phyloP scores from a whole-genome alignment of 2,888 invertebrate species.

The Eudemis profundana region DNA sequence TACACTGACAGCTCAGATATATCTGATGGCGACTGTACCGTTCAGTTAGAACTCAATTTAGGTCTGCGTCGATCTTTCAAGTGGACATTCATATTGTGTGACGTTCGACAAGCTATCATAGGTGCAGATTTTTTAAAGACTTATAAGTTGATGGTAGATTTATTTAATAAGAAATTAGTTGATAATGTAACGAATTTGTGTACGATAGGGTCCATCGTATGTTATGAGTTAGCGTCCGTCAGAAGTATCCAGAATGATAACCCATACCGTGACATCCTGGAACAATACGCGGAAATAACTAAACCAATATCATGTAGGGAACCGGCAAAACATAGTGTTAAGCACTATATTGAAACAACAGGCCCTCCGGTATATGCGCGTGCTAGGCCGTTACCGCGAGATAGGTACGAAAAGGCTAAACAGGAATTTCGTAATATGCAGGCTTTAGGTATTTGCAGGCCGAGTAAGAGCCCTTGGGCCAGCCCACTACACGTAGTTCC shows the following conservation, averaged over 20 bases:
- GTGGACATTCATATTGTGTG: constrained; percentile 3
- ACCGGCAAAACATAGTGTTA: not conserved
- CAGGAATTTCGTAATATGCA: not conserved
- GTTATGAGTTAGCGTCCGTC: not conserved
- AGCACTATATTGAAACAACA: not conserved
- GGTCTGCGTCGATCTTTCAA: not conserved
- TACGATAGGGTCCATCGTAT: not conserved
- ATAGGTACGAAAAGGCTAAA: not conserved
- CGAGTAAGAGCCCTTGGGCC: constrained; percentile 39
- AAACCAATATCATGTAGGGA: not conserved
- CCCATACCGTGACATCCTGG: not conserved
- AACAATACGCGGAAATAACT: not conserved
- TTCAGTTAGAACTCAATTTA: not conserved
- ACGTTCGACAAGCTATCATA: not conserved
- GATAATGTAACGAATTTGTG: not conserved
- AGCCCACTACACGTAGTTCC: constrained; percentile 38
- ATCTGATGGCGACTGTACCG: too few species aligned
- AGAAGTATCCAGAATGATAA: not conserved
- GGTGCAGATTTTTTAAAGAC: not conserved
- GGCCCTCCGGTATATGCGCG: not conserved
- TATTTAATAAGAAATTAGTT: not conserved
- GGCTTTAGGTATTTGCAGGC: not conserved
- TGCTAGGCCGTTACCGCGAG: not conserved
- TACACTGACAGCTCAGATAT: too few species aligned
- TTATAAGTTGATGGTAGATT: constrained; percentile 1